These are phyloP conservation scores for Epistrophella euchroma DNA, from an alignment of 2,888 invertebrate species.

Conservation along the genomic window DNA sequence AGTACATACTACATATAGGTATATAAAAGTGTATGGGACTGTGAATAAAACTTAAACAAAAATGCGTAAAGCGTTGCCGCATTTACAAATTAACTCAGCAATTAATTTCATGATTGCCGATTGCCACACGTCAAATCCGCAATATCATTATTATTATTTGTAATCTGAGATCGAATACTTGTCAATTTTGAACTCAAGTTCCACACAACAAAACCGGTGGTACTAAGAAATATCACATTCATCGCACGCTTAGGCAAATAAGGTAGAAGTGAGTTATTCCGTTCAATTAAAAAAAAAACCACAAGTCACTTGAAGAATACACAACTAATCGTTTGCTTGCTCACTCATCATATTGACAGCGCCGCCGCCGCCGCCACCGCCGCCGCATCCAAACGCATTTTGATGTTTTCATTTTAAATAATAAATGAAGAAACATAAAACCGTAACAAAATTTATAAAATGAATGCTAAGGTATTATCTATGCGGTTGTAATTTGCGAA, in stretches of 20 bases:
- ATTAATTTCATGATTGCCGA: slow-evolving; percentile 71
- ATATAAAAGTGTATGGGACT: no score
- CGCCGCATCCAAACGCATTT: slow-evolving; percentile 39
- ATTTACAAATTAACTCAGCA: slow-evolving; percentile 56
- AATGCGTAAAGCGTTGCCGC: slow-evolving; percentile 46
- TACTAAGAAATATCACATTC: slow-evolving; percentile 37
- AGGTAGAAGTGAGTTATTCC: not conserved
- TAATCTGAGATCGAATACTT: slow-evolving; percentile 59
- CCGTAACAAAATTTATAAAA: slow-evolving; percentile 47
- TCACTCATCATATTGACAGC: slow-evolving; percentile 55
- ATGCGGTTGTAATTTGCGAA: slow-evolving; percentile 54
- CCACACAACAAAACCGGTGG: slow-evolving; percentile 45
- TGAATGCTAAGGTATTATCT: slow-evolving; percentile 23
- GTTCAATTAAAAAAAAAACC: slow-evolving; percentile 20
- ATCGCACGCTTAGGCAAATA: not conserved
- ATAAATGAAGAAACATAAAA: slow-evolving; percentile 40
- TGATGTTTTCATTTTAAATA: slow-evolving; percentile 51
- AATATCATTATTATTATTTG: slow-evolving; percentile 42
- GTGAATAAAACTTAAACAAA: not conserved
- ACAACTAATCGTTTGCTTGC: slow-evolving; percentile 38
- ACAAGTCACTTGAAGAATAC: slow-evolving; percentile 48
- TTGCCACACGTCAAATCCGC: slow-evolving; percentile 68
- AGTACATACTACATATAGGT: no score
- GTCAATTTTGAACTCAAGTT: slow-evolving; percentile 38
- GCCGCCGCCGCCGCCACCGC: not conserved